Conservation (phyloP, 2,888 invertebrate genomes). For the Graphium colonna region DNA sequence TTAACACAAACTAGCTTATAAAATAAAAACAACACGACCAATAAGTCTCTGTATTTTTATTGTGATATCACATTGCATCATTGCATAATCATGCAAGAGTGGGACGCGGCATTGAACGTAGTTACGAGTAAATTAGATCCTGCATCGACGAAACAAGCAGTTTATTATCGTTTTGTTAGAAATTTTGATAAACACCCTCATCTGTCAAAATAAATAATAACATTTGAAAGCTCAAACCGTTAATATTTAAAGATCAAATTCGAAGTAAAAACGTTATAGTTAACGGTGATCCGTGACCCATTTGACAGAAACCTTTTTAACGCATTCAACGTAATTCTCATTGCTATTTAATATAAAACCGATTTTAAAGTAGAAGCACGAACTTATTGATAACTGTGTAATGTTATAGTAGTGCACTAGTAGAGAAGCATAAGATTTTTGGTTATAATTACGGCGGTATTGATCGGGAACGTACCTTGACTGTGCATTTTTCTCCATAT, state of each 20-base stretch:
- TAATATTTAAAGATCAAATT: slow-evolving; percentile 76
- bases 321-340: background rate
- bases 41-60: background rate
- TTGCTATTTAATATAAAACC: background rate
- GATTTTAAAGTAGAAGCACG: background rate
- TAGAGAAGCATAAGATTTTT: slow-evolving; percentile 34
- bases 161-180: background rate
- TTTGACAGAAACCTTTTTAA: slow-evolving; percentile 5
- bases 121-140: slow-evolving; percentile 22
- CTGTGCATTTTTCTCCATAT: slow-evolving; percentile 61
- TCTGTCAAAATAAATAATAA: slow-evolving; percentile 27
- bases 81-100: slow-evolving; percentile 41
- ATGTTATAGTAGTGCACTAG: slow-evolving; percentile 2
- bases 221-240: slow-evolving; percentile 64
- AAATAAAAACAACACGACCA: background rate
- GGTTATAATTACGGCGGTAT: slow-evolving; percentile 69
- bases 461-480: slow-evolving; percentile 73
- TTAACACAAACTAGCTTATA: background rate
- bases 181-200: slow-evolving; percentile 15
- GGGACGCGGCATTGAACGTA: slow-evolving; percentile 34
- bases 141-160: background rate
- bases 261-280: slow-evolving; percentile 71
- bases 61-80: slow-evolving; percentile 12
- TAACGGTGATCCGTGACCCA: slow-evolving; percentile 40
- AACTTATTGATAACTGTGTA: background rate